Evolutionary conservation across 2,888 invertebrate genomes (phyloP), one percentile per base, ranked within the genome.

Genomic region (Epistrophe eligans): DNA sequence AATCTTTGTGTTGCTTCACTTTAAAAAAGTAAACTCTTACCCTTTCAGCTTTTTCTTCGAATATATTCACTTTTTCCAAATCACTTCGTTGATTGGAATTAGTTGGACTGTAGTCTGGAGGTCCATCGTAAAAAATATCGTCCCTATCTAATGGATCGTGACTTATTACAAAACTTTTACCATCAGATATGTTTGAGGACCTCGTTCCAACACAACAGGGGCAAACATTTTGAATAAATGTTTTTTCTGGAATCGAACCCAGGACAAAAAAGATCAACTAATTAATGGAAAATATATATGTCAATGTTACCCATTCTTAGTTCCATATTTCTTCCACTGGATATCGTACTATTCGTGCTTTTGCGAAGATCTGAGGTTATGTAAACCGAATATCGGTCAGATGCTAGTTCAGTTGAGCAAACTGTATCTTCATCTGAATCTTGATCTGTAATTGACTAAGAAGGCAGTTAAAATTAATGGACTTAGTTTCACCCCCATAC

Each of bases 81-180:
- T 15, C 19, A 55, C 28, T 28, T 55, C 17, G 48, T 48, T 48
- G 48, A 17, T 55, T 28, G 6, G 28, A 7, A 55, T 24, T 15
- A 15, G 0, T 28, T 28, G 13, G 17, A 4, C 5, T 13, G 35
- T 90, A 48, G 0, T 90, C 89, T 0, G 89, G 89, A 0, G 89
- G 89, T 0, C 91, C 91, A 0, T 90, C 90, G 28, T 95, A 96
- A 91, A 96, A 96, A 71, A 96, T 95, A 90, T 97, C 96, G 88
- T 95, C 95, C 66, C 95, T 93, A 90, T 96, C 95, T 89, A 96
- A 92, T 0, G 96, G 96, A 88, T 90, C 90, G 3, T 89, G 84
- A 1, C 88, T 89, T 10, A 92, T 90, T 0, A 92, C 60, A 62
- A 88, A 89, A 35, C 80, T 89, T 8, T 76, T 89, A 8, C n/a